Percentiles rank a stretch among this genome's conserved stretches.
Evolutionary conservation across 92 coral and sea anemone species (phyloP).

Genomic region (Zoanthus sansibaricus): DNA sequence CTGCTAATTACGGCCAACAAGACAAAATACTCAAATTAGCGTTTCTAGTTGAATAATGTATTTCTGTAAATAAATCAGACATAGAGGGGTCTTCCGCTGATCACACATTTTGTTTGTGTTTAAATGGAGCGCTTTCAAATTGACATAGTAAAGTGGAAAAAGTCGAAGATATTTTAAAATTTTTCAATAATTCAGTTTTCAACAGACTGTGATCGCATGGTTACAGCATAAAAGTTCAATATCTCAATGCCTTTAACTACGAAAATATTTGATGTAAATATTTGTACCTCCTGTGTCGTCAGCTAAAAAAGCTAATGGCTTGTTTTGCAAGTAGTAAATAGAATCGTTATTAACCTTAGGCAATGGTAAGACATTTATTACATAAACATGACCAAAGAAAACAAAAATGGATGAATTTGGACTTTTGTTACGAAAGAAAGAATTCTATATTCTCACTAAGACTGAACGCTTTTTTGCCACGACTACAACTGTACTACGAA

Average conservation of each 20-base stretch:
- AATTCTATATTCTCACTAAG: background rate
- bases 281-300: constrained; percentile 24
- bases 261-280: constrained; percentile 44
- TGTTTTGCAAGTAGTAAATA: constrained; percentile 40
- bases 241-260: constrained; percentile 9
- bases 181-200: background rate
- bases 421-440: background rate
- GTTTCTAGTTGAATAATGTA: constrained; percentile 34
- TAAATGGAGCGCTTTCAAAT: constrained; percentile 11
- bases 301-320: constrained; percentile 33
- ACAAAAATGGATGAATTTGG: background rate
- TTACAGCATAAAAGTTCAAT: background rate
- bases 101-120: background rate
- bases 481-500: background rate
- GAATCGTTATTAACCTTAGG: constrained; percentile 28
- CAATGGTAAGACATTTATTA: constrained; percentile 19
- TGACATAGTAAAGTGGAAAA: background rate
- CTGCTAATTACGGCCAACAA: constrained; percentile 25
- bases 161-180: background rate
- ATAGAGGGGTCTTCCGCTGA: background rate
- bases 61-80: constrained; percentile 12
- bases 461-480: too few species aligned
- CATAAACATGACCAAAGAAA: constrained; percentile 1
- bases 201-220: constrained; percentile 37
- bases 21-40: constrained; percentile 36